phyloP scores from a whole-genome alignment of 23 tunicate genomes.

The Ascidia mentula region DNA sequence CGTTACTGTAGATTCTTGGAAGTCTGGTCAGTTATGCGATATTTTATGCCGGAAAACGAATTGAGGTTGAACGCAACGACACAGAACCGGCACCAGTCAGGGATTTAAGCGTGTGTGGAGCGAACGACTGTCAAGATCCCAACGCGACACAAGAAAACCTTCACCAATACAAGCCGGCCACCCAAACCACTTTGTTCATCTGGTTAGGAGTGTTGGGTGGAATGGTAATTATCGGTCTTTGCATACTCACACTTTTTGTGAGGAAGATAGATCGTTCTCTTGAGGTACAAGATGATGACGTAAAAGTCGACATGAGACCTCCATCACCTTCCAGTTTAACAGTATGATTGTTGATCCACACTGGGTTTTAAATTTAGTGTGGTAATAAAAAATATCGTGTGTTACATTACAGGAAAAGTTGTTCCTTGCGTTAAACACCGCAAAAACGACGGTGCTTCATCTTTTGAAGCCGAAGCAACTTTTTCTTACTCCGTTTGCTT shows the following conservation, averaged over 20 bases:
- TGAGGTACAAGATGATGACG: neutral
- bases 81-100: neutral
- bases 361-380: too few species aligned
- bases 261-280: neutral
- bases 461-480: constrained; percentile 46
- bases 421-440: neutral
- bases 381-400: too few species aligned
- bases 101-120: constrained; percentile 55
- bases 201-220: constrained; percentile 44
- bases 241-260: neutral
- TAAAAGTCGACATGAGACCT: too few species aligned
- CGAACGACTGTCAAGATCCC: constrained; percentile 79
- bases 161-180: constrained; percentile 51
- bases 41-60: constrained; percentile 25
- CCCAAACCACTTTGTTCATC: constrained; percentile 16
- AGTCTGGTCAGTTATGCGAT: constrained; percentile 46
- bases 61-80: neutral
- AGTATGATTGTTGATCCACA: too few species aligned
- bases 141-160: constrained; percentile 38
- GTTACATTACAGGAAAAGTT: neutral
- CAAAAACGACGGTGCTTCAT: constrained; percentile 34
- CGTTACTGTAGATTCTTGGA: constrained; percentile 55
- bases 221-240: constrained; percentile 27
- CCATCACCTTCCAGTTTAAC: too few species aligned
- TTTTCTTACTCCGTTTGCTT: constrained; percentile 42